phyloP scores from a whole-genome alignment of 2,888 invertebrate species.

The Pollenia amentaria region DNA sequence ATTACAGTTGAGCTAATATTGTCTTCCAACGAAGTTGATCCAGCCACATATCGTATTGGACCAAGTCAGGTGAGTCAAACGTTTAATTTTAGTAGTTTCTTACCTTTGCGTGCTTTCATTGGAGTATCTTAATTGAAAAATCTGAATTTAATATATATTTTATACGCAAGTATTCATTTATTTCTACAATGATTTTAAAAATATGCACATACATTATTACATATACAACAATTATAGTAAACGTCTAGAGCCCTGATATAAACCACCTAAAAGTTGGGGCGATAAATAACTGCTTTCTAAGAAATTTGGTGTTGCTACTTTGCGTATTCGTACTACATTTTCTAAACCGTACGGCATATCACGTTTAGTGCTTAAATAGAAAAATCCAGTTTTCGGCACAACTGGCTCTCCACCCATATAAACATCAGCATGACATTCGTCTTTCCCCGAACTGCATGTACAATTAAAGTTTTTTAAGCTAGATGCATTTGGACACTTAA shows the following conservation, averaged over 20 bases:
- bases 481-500: conserved; percentile 75
- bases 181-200: conserved; percentile 14
- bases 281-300: conserved; percentile 73
- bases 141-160: background rate
- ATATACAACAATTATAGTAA: conserved; percentile 22
- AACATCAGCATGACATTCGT: conserved; percentile 76
- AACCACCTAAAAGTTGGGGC: conserved; percentile 53
- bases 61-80: conserved; percentile 92
- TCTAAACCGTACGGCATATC: conserved; percentile 78
- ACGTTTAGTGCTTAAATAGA: conserved; percentile 79
- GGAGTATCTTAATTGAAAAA: no score
- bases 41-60: conserved; percentile 94
- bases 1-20: conserved; percentile 93
- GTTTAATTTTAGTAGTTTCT: background rate
- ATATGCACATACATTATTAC: background rate
- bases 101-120: no score
- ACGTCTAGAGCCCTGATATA: conserved; percentile 47
- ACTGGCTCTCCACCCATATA: conserved; percentile 83
- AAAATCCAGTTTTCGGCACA: conserved; percentile 79
- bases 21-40: conserved; percentile 92
- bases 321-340: conserved; percentile 77
- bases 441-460: conserved; percentile 51
- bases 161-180: background rate
- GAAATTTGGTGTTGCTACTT: conserved; percentile 76
- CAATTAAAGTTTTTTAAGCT: conserved; percentile 53